Evolutionary conservation across 1,140 invertebrate species (phyloP).

Genomic region (Heliconius melpomene): DNA sequence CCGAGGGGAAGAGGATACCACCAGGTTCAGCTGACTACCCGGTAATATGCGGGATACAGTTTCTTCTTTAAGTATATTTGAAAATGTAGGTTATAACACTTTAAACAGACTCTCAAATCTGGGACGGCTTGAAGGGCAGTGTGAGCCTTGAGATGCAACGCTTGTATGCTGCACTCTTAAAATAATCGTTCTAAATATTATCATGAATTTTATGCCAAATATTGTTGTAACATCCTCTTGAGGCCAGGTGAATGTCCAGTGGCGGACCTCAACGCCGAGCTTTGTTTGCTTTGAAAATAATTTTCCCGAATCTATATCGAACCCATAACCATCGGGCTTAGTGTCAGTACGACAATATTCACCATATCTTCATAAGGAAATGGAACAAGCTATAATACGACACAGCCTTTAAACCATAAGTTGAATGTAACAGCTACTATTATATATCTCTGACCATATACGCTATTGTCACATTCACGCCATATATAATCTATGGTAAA

Average conservation of each 20-base stretch:
- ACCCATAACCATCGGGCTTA: too few species aligned
- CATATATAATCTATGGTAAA: constrained; percentile 18
- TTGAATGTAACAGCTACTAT: background rate
- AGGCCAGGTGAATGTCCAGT: too few species aligned
- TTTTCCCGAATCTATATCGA: too few species aligned
- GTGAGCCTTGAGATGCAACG: constrained; percentile 18
- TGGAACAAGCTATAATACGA: background rate
- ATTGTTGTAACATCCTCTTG: background rate
- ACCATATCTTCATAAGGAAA: background rate
- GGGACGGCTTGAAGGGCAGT: background rate
- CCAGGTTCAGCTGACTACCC: too few species aligned
- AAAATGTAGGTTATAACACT: constrained; percentile 9
- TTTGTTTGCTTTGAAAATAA: too few species aligned
- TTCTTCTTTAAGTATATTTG: background rate
- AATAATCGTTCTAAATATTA: constrained; percentile 24
- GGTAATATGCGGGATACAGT: too few species aligned
- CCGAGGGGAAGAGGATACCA: too few species aligned
- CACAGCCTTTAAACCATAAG: background rate
- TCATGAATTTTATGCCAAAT: constrained; percentile 21
- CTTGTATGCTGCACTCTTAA: background rate
- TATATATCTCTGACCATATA: constrained; percentile 19
- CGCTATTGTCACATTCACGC: constrained; percentile 19
- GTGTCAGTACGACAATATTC: background rate
- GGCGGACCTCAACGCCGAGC: too few species aligned
- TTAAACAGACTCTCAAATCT: background rate